phyloP scores from a whole-genome alignment of 2,113 vertebrate genomes.

The Odocoileus hemionus region DNA sequence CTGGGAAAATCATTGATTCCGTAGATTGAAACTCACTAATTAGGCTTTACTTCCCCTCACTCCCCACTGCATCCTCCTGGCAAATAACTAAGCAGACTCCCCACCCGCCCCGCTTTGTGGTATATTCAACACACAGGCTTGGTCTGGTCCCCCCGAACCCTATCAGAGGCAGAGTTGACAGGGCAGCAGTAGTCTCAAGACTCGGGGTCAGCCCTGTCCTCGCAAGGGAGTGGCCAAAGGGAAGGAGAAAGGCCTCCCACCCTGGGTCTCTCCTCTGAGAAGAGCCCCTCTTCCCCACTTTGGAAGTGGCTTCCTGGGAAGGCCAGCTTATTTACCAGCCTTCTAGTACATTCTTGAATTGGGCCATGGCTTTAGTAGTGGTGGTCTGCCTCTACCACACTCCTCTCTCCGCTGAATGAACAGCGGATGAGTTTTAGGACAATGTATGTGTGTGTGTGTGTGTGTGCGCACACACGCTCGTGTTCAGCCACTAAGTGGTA shows the following conservation, averaged over 20 bases:
- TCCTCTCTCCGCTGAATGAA: not conserved
- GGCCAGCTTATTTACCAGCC: not conserved
- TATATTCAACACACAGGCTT: not conserved
- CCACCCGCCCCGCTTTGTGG: not conserved
- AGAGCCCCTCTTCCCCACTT: not conserved
- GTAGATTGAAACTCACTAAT: not conserved
- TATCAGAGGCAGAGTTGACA: not conserved
- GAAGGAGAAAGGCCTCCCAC: not conserved
- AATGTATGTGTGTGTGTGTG: rapidly evolving
- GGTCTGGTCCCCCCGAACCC: not conserved
- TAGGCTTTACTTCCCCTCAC: not conserved
- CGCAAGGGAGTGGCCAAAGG: not conserved
- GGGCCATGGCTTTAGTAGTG: not conserved
- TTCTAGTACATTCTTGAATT: not conserved
- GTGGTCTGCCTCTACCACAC: not conserved
- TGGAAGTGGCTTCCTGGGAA: not conserved
- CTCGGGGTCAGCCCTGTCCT: not conserved
- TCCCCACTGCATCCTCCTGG: not conserved
- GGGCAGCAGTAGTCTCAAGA: not conserved
- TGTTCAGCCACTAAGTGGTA: not conserved
- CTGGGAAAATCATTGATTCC: slow-evolving; percentile 42
- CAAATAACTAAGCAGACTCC: not conserved
- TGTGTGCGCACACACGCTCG: rapidly evolving
- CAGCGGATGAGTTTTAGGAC: no score
- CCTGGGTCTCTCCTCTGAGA: not conserved